phyloP scores from a whole-genome alignment of 92 coral and sea anemone species.

The Actinostola sp. region DNA sequence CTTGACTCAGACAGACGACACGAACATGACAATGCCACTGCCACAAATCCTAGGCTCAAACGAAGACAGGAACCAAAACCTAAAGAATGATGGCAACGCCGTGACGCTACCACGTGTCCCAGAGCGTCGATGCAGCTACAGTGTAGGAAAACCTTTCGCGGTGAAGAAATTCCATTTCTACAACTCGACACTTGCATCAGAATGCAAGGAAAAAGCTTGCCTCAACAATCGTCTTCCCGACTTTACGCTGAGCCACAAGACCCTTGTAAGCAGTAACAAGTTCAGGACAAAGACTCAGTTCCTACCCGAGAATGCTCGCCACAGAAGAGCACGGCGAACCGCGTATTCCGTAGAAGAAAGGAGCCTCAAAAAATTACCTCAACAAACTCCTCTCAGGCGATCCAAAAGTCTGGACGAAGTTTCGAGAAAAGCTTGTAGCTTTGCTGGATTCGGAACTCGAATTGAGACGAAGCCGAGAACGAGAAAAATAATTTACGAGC shows the following conservation, averaged over 20 bases:
- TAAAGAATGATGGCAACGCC: background rate
- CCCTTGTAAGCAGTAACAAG: conserved; percentile 2
- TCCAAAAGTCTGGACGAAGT: background rate
- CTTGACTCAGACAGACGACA: background rate
- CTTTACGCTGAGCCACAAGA: conserved; percentile 15
- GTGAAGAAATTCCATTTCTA: conserved; percentile 16
- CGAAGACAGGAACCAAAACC: conserved; percentile 9
- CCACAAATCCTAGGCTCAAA: background rate
- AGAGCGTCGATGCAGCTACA: conserved; percentile 1
- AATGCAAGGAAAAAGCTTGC: conserved; percentile 5
- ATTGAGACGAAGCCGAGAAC: background rate
- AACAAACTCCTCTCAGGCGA: background rate
- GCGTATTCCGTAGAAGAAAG: background rate
- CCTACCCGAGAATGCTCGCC: background rate
- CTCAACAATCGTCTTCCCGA: conserved; percentile 36
- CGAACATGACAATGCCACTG: background rate
- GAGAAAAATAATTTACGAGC: conserved; percentile 4
- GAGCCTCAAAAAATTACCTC: background rate
- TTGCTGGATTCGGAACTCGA: background rate
- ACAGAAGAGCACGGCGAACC: background rate
- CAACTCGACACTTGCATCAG: conserved; percentile 14
- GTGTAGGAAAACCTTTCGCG: conserved; percentile 11
- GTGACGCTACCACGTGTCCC: background rate
- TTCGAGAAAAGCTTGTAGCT: background rate
- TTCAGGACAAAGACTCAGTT: background rate